A percentile compares a stretch with the other conserved stretches of the same genome.
phyloP scores from a whole-genome alignment of 2,797 vertebrate genomes.

The Diceros bicornis region DNA sequence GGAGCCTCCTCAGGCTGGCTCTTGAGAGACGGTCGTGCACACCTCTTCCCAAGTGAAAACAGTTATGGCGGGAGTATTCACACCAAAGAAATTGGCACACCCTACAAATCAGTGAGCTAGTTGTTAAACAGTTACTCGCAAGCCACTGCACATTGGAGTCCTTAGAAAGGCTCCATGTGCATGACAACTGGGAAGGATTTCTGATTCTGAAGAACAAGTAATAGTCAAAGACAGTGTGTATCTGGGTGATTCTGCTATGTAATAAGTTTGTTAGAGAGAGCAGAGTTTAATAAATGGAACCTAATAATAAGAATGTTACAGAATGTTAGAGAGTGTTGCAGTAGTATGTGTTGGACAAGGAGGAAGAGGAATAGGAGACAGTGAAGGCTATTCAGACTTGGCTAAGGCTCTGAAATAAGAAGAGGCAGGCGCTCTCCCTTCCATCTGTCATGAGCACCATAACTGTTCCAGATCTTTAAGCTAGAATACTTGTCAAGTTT shows the following conservation, averaged over 20 bases:
- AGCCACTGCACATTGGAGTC: too few species aligned
- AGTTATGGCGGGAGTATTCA: background rate
- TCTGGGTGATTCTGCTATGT: background rate
- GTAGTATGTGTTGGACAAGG: background rate
- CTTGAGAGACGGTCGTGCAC: background rate
- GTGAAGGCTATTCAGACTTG: background rate
- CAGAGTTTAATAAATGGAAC: background rate
- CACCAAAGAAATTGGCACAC: background rate
- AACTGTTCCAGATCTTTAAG: background rate
- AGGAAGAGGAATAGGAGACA: background rate
- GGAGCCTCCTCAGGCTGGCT: background rate
- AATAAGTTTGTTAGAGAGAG: background rate
- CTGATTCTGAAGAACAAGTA: background rate
- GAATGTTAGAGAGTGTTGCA: background rate
- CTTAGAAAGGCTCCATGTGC: background rate
- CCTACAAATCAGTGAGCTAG: background rate
- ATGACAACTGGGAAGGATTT: background rate
- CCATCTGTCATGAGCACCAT: fast-evolving
- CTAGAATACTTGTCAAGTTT: background rate
- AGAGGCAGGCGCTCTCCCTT: background rate
- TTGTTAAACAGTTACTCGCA: background rate
- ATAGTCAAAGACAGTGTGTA: background rate
- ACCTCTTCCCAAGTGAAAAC: background rate
- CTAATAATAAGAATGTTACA: background rate
- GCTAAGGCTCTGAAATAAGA: background rate